Percentiles rank a stretch among this genome's conserved stretches.
These are phyloP conservation scores for Parnassius glacialis DNA, from an alignment of 2,888 invertebrate genomes.

Conservation along the genomic window DNA sequence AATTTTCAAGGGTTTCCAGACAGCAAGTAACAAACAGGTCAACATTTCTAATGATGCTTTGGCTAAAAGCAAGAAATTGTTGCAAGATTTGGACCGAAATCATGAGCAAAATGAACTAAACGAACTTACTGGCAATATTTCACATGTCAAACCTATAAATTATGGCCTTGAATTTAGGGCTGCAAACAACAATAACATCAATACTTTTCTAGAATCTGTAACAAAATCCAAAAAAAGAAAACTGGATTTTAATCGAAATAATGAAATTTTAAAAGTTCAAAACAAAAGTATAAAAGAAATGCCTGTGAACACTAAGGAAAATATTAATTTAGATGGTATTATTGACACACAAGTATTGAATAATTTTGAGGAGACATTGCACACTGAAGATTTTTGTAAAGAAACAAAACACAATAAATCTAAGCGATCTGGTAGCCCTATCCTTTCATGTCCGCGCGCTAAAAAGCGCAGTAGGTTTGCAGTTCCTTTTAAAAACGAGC, in stretches of 20 bases:
- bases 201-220: conserved; percentile 41
- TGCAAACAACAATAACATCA: conserved; percentile 37
- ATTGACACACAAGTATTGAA: conserved; percentile 62
- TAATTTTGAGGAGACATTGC: conserved; percentile 59
- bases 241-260: conserved; percentile 35
- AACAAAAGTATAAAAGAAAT: conserved; percentile 14
- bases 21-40: conserved; percentile 46
- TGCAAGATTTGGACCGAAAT: conserved; percentile 38
- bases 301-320: conserved; percentile 17
- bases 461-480: conserved; percentile 58
- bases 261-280: conserved; percentile 20
- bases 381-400: conserved; percentile 59
- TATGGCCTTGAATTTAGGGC: conserved; percentile 38
- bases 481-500: conserved; percentile 47
- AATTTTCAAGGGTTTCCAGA: conserved; percentile 40
- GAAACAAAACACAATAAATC: conserved; percentile 37
- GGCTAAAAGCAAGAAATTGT: conserved; percentile 46
- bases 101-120: conserved; percentile 6
- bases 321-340: conserved; percentile 35
- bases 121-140: conserved; percentile 1
- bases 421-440: conserved; percentile 66
- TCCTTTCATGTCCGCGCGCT: conserved; percentile 62
- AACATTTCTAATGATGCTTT: conserved; percentile 46
- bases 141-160: too few species aligned
- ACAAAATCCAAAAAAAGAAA: conserved; percentile 46